phyloP scores from a whole-genome alignment of 2,888 invertebrate species.

The Hesperia comma region DNA sequence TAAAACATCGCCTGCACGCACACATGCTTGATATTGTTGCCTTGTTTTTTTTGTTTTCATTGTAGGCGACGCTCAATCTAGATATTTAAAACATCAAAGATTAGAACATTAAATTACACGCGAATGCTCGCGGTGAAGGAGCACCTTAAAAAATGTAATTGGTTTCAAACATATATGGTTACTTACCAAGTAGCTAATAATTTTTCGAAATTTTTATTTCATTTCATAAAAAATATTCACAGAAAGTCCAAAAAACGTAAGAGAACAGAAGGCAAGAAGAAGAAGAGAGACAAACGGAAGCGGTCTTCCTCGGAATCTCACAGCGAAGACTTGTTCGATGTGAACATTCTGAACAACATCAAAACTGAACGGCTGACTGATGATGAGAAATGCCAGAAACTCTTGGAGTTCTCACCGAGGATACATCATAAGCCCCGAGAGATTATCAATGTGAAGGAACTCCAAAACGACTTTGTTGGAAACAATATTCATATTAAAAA shows the following conservation, averaged over 20 bases:
- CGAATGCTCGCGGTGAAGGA: too few species aligned
- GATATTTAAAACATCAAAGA: too few species aligned
- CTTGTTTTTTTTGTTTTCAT: too few species aligned
- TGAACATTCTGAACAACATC: constrained; percentile 73
- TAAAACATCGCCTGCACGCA: too few species aligned
- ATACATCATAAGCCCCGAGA: constrained; percentile 60
- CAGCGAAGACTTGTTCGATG: constrained; percentile 69
- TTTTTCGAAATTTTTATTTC: too few species aligned
- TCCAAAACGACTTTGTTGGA: constrained; percentile 75
- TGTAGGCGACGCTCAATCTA: too few species aligned
- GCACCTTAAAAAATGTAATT: too few species aligned
- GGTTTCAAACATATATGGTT: too few species aligned
- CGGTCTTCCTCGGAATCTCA: constrained; percentile 59
- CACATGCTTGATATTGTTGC: too few species aligned
- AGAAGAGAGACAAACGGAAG: constrained; percentile 51
- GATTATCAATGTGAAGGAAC: constrained; percentile 76
- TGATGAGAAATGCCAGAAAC: constrained; percentile 60
- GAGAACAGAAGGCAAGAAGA: constrained; percentile 50
- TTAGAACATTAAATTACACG: too few species aligned
- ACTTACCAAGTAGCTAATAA: too few species aligned
- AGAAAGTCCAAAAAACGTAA: constrained; percentile 45
- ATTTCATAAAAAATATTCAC: background rate
- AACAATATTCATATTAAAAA: constrained; percentile 69
- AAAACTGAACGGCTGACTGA: constrained; percentile 74
- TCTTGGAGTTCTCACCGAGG: constrained; percentile 64